Percentiles rank a stretch among this genome's conserved stretches.
Evolutionary conservation across 1,140 invertebrate genomes (phyloP).

Genomic region (Ectropis grisescens): DNA sequence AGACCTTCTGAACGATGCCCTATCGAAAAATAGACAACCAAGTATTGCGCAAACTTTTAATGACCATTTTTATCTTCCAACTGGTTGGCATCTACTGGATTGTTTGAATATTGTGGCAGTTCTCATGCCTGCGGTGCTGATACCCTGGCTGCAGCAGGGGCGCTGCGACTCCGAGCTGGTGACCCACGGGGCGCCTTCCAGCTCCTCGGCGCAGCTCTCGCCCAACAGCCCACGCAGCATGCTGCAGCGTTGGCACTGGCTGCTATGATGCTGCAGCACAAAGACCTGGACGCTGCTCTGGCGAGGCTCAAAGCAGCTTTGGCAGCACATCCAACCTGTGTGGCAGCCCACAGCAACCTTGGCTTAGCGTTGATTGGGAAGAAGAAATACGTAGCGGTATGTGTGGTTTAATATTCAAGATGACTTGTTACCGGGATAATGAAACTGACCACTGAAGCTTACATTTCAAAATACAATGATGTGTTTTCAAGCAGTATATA

Average conservation of each 20-base stretch:
- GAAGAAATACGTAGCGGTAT: conserved; percentile 56
- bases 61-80: too few species aligned
- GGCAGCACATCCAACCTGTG: conserved; percentile 43
- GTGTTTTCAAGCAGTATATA: too few species aligned
- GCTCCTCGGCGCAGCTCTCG: conserved; percentile 41
- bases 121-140: conserved; percentile 43
- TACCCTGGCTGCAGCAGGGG: conserved; percentile 50
- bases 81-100: too few species aligned
- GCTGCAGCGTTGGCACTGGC: conserved; percentile 46
- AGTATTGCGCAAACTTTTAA: too few species aligned
- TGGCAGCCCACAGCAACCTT: conserved; percentile 46
- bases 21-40: too few species aligned
- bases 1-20: too few species aligned
- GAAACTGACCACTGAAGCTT: too few species aligned
- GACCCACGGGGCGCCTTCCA: conserved; percentile 52
- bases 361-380: conserved; percentile 48
- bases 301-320: conserved; percentile 47
- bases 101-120: conserved; percentile 15
- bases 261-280: conserved; percentile 57
- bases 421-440: too few species aligned
- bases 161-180: conserved; percentile 35
- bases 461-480: too few species aligned
- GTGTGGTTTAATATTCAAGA: too few species aligned
- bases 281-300: conserved; percentile 40
- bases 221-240: conserved; percentile 48